Evolutionary conservation across 1,140 invertebrate genomes (phyloP), one percentile per base, ranked within the genome.

Genomic region (Gonioctena quinquepunctata): DNA sequence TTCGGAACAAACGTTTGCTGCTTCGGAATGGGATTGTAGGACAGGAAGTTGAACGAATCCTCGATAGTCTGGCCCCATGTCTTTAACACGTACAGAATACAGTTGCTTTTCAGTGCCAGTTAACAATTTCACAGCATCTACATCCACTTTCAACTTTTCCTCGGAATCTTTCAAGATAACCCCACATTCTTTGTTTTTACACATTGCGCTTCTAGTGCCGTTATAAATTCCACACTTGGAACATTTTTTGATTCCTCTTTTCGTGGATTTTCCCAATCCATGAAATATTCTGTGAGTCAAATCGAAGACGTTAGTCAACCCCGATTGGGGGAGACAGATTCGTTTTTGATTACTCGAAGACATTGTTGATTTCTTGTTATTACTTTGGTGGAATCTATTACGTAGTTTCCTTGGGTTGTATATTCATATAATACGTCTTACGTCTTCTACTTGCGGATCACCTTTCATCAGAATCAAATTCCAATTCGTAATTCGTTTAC

Each of bases 201-300:
- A 94, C 67, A 87, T 88, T 11, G 89, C 83, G 23, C 91, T 90
- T 75, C 91, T 82, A 2, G 91, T 92, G 1, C 92, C 92, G 84
- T 94, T 94, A 62, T 89, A 90, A 2, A 89, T 91, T 0, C 91
- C 90, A 86, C 93, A 94, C 80, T 93, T 92, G 2, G 90, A 89
- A 81, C 92, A 94, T 78, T 91, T 92, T 72, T 90, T 85, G 0
- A 94, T 88, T 11, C 70, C 92, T 42, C 81, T 63, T 63, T 76
- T 74, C 3, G 81, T 82, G 1, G 81, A 21, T 63, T 75, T 76
- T 7, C 81, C 81, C 25, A 82, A 72, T 67, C 76, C 76, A 27
- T 65, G 66, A n/a, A 74, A 49, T 11, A 70, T 18, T 26, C 66
- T 65, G 19, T 48, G 61, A 48, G 61, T 13, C 11, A 42, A 42